Evolutionary conservation across 1,140 invertebrate species (phyloP).

Genomic region (Gonioctena quinquepunctata): DNA sequence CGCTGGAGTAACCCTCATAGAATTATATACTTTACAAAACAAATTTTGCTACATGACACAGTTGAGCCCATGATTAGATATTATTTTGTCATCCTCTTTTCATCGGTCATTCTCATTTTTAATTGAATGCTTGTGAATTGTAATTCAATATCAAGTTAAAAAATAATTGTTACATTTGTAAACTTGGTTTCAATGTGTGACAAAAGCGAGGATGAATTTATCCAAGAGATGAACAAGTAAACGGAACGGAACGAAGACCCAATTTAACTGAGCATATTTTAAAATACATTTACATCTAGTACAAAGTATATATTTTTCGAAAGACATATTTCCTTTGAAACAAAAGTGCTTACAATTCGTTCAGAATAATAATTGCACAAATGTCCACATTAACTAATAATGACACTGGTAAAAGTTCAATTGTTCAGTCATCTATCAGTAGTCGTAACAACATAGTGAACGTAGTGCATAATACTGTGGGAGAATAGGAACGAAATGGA

Average conservation of each 20-base stretch:
- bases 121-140: no score
- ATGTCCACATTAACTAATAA: conserved; percentile 22
- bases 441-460: conserved; percentile 34
- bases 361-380: conserved; percentile 31
- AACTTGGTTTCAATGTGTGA: no score
- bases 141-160: no score
- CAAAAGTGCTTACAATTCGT: conserved; percentile 32
- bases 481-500: no score
- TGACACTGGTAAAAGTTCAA: conserved; percentile 18
- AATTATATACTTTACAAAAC: conserved; percentile 40
- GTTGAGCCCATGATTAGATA: no score
- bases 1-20: conserved; percentile 30
- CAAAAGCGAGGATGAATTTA: no score
- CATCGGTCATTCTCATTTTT: no score
- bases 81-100: no score
- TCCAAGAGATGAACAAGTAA: neutral
- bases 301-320: conserved; percentile 30
- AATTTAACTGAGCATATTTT: conserved; percentile 46
- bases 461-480: no score
- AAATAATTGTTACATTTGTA: no score
- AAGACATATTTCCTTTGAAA: conserved; percentile 25
- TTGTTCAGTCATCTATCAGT: conserved; percentile 26
- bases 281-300: conserved; percentile 29
- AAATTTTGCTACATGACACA: no score
- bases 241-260: neutral